phyloP scores from a whole-genome alignment of 1,140 invertebrate genomes.

The Papilio xuthus region DNA sequence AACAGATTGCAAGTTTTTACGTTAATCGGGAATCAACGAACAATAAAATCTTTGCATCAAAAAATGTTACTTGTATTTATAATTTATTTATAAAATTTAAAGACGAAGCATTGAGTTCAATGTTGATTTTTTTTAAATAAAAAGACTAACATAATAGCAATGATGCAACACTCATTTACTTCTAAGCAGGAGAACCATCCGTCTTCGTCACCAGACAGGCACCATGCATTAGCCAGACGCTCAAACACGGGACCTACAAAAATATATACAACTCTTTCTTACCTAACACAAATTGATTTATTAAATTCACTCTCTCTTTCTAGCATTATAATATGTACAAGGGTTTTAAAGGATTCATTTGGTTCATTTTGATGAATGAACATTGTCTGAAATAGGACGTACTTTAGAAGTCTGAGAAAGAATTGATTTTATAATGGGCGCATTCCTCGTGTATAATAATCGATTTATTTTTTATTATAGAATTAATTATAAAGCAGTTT shows the following conservation, averaged over 20 bases:
- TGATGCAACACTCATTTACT: slow-evolving; percentile 61
- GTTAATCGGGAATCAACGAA: no score
- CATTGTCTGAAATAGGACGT: slow-evolving; percentile 39
- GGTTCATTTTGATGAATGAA: slow-evolving; percentile 39
- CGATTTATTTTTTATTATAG: neutral
- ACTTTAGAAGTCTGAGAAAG: neutral
- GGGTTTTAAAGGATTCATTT: slow-evolving; percentile 55
- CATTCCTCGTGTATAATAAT: neutral
- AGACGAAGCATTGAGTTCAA: neutral
- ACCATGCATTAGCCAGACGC: slow-evolving; percentile 67
- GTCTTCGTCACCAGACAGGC: slow-evolving; percentile 74
- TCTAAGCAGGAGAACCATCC: slow-evolving; percentile 67
- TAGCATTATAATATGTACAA: slow-evolving; percentile 62
- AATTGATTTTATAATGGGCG: slow-evolving; percentile 20
- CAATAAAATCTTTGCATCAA: no score
- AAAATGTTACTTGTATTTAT: neutral
- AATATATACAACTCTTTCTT: slow-evolving; percentile 52
- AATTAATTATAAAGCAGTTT: neutral
- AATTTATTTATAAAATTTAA: neutral
- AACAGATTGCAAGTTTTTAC: no score
- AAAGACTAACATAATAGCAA: neutral
- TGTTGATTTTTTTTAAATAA: slow-evolving; percentile 36
- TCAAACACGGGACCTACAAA: slow-evolving; percentile 45
- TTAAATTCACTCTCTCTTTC: slow-evolving; percentile 53
- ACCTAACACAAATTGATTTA: slow-evolving; percentile 39